A percentile compares a stretch with the other conserved stretches of the same genome.
phyloP scores from a whole-genome alignment of 2,113 vertebrate genomes.

The Notarius lentiginosus region DNA sequence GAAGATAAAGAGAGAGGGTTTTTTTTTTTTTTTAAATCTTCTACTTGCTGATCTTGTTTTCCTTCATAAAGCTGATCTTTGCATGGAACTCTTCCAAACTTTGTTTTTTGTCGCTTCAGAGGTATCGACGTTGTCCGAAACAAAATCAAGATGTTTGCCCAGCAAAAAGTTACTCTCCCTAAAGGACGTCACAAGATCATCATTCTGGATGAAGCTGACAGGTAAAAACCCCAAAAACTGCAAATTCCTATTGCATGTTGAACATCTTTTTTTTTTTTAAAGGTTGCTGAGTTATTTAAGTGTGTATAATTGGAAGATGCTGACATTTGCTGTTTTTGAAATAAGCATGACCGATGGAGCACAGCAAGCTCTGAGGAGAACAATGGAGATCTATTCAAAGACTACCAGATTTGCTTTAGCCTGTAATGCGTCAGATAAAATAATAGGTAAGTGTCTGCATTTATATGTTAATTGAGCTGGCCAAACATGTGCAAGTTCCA shows the following conservation, averaged over 20 bases:
- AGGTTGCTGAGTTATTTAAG: neutral
- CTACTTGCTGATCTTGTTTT: neutral
- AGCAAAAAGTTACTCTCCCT: conserved; percentile 95
- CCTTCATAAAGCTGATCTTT: neutral
- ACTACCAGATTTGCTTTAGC: conserved; percentile 95
- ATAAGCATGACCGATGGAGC: conserved; percentile 96
- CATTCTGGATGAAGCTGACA: conserved; percentile 97
- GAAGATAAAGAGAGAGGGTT: neutral
- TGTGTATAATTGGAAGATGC: neutral
- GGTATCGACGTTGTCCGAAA: conserved; percentile 98
- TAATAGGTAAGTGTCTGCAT: conserved; percentile 78
- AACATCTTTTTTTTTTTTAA: neutral
- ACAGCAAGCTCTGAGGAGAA: conserved; percentile 93
- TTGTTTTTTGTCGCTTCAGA: conserved; percentile 65
- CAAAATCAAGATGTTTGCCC: conserved; percentile 99
- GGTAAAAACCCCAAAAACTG: conserved; percentile 66
- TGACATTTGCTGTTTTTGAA: neutral
- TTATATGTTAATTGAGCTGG: neutral
- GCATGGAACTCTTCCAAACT: neutral
- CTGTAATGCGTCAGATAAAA: conserved; percentile 95
- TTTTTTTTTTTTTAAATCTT: no score
- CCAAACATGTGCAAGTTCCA: no score
- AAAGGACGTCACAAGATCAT: conserved; percentile 96
- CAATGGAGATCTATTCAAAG: conserved; percentile 99
- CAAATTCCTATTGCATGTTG: neutral